Evolutionary conservation across 2,888 invertebrate genomes (phyloP).

Genomic region (Ernsta delagoae): DNA sequence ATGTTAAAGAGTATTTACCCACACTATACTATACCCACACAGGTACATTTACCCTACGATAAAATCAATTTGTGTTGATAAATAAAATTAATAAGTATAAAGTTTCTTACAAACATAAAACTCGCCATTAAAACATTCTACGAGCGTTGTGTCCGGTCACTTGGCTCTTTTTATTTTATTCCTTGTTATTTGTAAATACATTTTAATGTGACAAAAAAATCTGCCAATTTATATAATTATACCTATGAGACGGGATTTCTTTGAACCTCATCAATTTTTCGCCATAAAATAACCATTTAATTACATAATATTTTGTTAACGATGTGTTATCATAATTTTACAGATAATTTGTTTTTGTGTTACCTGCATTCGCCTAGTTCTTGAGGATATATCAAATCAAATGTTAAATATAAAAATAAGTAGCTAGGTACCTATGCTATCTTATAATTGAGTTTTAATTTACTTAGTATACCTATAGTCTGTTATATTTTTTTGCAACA

Average conservation of each 20-base stretch:
- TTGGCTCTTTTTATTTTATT: constrained; percentile 12
- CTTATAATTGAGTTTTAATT: no score
- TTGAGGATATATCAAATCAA: no score
- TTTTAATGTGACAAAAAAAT: constrained; percentile 10
- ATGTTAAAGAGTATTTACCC: no score
- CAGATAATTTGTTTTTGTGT: neutral
- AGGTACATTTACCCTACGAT: no score
- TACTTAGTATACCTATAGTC: no score
- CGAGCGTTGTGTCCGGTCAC: neutral
- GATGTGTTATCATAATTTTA: constrained; percentile 7
- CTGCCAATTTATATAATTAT: constrained; percentile 16
- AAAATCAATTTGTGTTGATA: no score
- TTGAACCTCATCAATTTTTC: constrained; percentile 9
- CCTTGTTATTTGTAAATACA: constrained; percentile 5
- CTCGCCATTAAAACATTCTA: neutral
- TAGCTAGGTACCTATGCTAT: no score
- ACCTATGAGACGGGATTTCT: constrained; percentile 14
- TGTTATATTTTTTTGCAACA: no score
- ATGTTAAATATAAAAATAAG: no score
- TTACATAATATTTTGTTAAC: constrained; percentile 8
- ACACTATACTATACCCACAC: no score
- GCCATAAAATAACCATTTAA: constrained; percentile 5
- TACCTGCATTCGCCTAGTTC: neutral
- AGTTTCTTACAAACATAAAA: neutral
- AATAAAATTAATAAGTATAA: no score